Base-by-base conservation (phyloP, 2,797 vertebrate genomes). In the Trematomus bernacchii region DNA sequence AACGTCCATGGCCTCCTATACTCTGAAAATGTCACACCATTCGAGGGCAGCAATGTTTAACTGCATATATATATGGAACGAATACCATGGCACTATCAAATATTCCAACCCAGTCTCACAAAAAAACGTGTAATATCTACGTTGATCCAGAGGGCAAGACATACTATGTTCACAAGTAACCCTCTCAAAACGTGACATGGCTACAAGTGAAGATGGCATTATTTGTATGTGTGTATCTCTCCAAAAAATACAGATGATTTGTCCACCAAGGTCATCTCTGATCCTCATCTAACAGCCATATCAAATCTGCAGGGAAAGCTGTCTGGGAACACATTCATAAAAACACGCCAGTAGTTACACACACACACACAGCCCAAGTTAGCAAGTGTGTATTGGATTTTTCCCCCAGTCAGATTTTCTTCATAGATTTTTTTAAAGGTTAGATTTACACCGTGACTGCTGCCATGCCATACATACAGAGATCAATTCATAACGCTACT, bases 341-440 rank as follows among this genome's bases (percentile, higher is more conserved):
- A 63, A 30, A 64, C 40, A 66, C 66, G 57, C 40, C 60, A 23
- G 52, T 33, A 60, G 48, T 9, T 13, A 60, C 33, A 64, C 51
- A 55, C 43, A 60, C 15, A 48, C 40, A 57, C 71, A 77, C 57
- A 54, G 3, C 7, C 6, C 33, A 37, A 1, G 18, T 18, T 13
- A 61, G 6, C 15, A 10, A 27, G 51, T 48, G 37, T 68, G 51
- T 51, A 76, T 57, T 82, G 63, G 62, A 76, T 83, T 65, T 60
- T n/a, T 66, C 61, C 58, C 30, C 19, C 12, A 8, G 66, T 83
- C 54, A 58, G 54, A 59, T 46, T 66, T 68, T 66, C 21, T 68
- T 43, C 59, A 88, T 82, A 23, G 76, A 84, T 79, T 82, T 84
- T 67, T 77, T 54, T 19, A 84, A 85, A 86, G 77, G 65, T 82